phyloP scores from a whole-genome alignment of 1,140 invertebrate species.

The Drosophila pseudoobscura region DNA sequence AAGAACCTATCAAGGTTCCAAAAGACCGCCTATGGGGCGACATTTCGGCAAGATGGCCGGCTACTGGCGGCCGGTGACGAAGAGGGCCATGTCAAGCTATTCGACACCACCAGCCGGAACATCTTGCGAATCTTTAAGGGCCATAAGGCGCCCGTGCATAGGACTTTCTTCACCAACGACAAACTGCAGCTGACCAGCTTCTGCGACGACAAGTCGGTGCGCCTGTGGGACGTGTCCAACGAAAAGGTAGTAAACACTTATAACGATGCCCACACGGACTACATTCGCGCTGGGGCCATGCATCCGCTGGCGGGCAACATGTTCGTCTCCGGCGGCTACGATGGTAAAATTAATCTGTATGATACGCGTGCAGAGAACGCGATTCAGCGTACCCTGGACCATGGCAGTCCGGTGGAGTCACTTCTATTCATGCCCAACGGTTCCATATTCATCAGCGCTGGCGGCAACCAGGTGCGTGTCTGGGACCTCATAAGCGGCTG shows the following conservation, averaged over 20 bases:
- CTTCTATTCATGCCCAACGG: conserved; percentile 94
- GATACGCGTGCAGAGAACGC: conserved; percentile 90
- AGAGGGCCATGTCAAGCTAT: conserved; percentile 93
- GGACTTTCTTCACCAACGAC: conserved; percentile 92
- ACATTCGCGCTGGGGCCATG: conserved; percentile 91
- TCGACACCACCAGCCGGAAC: conserved; percentile 92
- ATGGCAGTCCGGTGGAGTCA: conserved; percentile 95
- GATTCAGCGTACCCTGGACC: conserved; percentile 90
- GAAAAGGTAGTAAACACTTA: conserved; percentile 89
- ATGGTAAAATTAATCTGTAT: conserved; percentile 95
- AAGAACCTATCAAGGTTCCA: conserved; percentile 94
- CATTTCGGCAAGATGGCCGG: conserved; percentile 93
- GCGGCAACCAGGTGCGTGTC: conserved; percentile 95
- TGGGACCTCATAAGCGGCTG: conserved; percentile 96
- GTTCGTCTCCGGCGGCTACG: conserved; percentile 95
- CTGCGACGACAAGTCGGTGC: conserved; percentile 96
- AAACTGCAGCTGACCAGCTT: conserved; percentile 93
- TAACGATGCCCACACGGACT: conserved; percentile 90
- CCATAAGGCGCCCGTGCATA: conserved; percentile 88
- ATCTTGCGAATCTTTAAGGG: conserved; percentile 88
- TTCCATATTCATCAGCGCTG: conserved; percentile 95
- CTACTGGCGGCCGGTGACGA: conserved; percentile 94
- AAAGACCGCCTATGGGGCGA: conserved; percentile 93
- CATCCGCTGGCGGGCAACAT: conserved; percentile 90
- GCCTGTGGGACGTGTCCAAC: conserved; percentile 94